Conservation (phyloP, 1,140 invertebrate species). For the Heliconius nattereri region DNA sequence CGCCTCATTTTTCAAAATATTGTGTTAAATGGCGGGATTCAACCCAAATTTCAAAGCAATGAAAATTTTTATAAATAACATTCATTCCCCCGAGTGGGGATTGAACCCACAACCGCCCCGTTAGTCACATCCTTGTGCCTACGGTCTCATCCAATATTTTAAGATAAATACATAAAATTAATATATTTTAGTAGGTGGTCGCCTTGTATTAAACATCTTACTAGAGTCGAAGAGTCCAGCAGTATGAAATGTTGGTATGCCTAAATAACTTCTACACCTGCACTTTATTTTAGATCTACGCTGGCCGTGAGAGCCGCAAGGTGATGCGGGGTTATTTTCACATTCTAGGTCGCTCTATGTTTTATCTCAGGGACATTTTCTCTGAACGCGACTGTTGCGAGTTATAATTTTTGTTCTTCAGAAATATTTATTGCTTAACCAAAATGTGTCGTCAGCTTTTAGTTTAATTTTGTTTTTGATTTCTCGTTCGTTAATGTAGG, state of each 20-base stretch:
- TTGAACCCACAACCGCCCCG: no score
- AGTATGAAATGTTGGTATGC: conserved; percentile 46
- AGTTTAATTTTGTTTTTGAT: background rate
- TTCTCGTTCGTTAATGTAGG: background rate
- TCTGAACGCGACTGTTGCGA: conserved; percentile 47
- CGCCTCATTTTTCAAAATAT: no score
- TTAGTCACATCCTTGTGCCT: no score
- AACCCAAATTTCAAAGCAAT: no score
- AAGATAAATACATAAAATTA: background rate
- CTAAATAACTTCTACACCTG: conserved; percentile 65
- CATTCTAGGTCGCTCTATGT: conserved; percentile 71
- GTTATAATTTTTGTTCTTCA: conserved; percentile 37
- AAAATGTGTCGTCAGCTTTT: background rate
- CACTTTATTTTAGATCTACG: conserved; percentile 68
- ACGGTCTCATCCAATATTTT: no score
- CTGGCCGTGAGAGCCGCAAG: conserved; percentile 66
- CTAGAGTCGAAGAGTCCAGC: conserved; percentile 38
- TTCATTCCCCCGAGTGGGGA: no score
- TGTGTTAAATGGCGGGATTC: no score
- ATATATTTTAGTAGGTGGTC: background rate
- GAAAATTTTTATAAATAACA: no score
- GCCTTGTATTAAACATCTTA: conserved; percentile 27
- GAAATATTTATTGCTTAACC: conserved; percentile 26
- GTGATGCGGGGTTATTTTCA: conserved; percentile 74
- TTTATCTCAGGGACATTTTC: conserved; percentile 71